Base-by-base conservation (phyloP, 2,888 invertebrate species). In the Onchidella celtica region DNA sequence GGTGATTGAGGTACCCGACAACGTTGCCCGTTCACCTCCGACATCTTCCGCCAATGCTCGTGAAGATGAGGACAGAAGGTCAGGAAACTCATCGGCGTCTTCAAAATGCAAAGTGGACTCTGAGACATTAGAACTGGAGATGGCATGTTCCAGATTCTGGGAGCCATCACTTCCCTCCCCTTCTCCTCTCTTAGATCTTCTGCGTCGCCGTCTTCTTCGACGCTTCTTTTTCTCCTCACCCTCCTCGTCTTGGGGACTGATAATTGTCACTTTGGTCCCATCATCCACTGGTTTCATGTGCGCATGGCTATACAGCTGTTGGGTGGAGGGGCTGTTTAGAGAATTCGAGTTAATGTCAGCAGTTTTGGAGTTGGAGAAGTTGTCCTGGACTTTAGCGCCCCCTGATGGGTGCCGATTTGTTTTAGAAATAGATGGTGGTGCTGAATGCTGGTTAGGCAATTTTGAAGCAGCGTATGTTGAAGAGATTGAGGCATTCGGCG, bases 1-100 rank as follows among this genome's bases (percentile, higher is more conserved):
- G 4, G 90, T 88, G 59, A 91, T 27, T 0, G 86, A 72, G 2
- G 85, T 73, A 14, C 57, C 70, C n/a, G 55, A 73, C 55, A 61
- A 78, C 14, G 79, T 81, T 74, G 83, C 82, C 79, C 84, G 77
- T 61, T 83, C 83, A 55, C 47, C 74, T 59, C 82, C 80, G 4
- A 82, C 85, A n/a, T 57, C 72, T 40, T 68, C 55, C 0, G 68
- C 34, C 36, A 77, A 70, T 14, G 75, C 76, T 14, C 77, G 79
- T 17, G 77, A 40, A 11, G 68, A 36, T 11, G 81, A 70, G 3
- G 83, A 68, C 57, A 81, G 55, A 47, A 92, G 83, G 59, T 91
- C 89, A 1, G 92, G 91, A 81, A 92, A 92, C 83, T 92, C 92
- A 24, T 90, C 89, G 38, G 90, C 91, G 81, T 92, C 91, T 68